Percentiles rank a stretch among this genome's conserved stretches.
Conservation (phyloP, 2,797 vertebrate genomes). For the Botia almorhae region DNA sequence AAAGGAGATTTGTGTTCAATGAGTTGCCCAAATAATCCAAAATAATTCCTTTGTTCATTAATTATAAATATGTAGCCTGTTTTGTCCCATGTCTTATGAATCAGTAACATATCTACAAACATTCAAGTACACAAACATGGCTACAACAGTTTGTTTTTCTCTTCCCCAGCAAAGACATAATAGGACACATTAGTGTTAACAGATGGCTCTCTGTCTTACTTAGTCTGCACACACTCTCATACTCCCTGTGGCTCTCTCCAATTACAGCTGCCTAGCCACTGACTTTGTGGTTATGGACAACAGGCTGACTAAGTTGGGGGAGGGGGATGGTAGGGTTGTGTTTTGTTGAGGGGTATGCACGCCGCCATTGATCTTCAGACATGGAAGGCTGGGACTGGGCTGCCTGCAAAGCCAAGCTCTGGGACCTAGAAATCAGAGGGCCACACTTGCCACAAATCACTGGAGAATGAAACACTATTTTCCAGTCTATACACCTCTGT, state of each 20-base stretch:
- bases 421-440: conserved; percentile 1
- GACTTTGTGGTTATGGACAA: conserved; percentile 73
- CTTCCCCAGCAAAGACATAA: conserved; percentile 73
- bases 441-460: neutral
- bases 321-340: conserved; percentile 60
- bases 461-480: neutral
- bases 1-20: too few relatives aligned
- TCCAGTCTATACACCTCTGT: neutral
- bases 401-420: conserved; percentile 39
- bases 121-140: neutral
- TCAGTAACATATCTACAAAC: neutral
- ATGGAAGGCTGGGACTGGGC: conserved; percentile 25
- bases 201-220: conserved; percentile 69
- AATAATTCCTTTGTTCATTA: neutral
- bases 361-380: conserved; percentile 67
- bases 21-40: neutral
- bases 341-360: conserved; percentile 51
- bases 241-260: conserved; percentile 78
- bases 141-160: conserved; percentile 70
- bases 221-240: conserved; percentile 63
- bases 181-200: conserved; percentile 80
- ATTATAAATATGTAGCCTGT: neutral
- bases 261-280: conserved; percentile 71
- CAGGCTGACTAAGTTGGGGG: conserved; percentile 53
- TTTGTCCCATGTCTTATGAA: neutral